phyloP scores from a whole-genome alignment of 92 coral and sea anemone species.

The Zoanthus gigantus region DNA sequence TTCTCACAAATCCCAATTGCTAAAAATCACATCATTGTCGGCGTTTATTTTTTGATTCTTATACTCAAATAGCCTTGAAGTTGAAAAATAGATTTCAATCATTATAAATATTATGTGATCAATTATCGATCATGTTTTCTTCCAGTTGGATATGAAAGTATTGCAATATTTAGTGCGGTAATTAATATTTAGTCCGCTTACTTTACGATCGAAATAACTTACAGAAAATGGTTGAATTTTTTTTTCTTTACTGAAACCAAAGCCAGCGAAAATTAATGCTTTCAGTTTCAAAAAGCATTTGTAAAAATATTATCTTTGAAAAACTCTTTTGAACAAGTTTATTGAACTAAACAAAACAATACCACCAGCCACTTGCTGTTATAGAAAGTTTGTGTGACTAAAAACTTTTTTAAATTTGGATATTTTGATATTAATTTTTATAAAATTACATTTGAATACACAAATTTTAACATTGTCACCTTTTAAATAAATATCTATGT shows the following conservation, averaged over 20 bases:
- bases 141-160: neutral
- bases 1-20: neutral
- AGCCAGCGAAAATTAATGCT: neutral
- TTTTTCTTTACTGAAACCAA: slow-evolving; percentile 10
- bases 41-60: neutral
- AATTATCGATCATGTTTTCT: neutral
- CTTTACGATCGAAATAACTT: slow-evolving; percentile 6
- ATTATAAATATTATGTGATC: slow-evolving; percentile 16
- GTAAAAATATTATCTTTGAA: neutral
- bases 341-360: neutral
- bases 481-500: neutral
- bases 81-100: neutral
- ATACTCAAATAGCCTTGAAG: neutral
- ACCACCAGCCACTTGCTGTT: neutral
- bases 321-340: neutral
- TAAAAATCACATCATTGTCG: neutral
- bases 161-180: slow-evolving; percentile 31
- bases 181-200: slow-evolving; percentile 24
- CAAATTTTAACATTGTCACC: neutral
- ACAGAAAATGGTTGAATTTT: slow-evolving; percentile 4
- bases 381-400: neutral
- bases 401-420: neutral
- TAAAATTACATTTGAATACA: neutral
- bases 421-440: neutral
- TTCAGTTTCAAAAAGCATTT: neutral